These are phyloP conservation scores for Phrixothrix hirtus DNA, from an alignment of 2,888 invertebrate genomes.

Conservation along the genomic window DNA sequence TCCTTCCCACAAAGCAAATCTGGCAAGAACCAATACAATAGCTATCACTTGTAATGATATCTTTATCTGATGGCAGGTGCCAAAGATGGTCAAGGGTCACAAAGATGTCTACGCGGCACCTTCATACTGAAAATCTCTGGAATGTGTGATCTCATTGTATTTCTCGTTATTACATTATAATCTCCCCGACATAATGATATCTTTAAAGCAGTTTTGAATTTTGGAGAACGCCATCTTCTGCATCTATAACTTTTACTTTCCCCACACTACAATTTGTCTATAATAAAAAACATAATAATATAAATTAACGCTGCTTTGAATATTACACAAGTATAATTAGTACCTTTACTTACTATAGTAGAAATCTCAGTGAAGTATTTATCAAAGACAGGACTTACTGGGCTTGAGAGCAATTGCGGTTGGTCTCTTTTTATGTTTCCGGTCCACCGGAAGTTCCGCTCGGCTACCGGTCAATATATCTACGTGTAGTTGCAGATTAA, in stretches of 20 bases:
- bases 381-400: conserved; percentile 47
- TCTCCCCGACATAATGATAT: conserved; percentile 17
- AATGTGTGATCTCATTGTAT: conserved; percentile 43
- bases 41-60: conserved; percentile 49
- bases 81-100: conserved; percentile 49
- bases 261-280: too few relatives aligned
- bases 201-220: conserved; percentile 8
- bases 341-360: conserved; percentile 14
- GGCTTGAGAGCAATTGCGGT: conserved; percentile 54
- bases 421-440: conserved; percentile 57
- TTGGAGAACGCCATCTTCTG: too few relatives aligned
- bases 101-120: conserved; percentile 40
- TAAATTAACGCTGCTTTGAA: too few relatives aligned
- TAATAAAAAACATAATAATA: too few relatives aligned
- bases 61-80: conserved; percentile 51
- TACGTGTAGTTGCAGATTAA: conserved; percentile 58
- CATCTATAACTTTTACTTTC: too few relatives aligned
- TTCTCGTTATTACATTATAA: conserved; percentile 24
- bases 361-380: conserved; percentile 43
- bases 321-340: conserved; percentile 15
- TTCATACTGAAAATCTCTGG: conserved; percentile 30
- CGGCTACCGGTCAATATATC: conserved; percentile 56
- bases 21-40: conserved; percentile 20
- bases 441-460: conserved; percentile 57
- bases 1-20: conserved; percentile 12